phyloP scores from a whole-genome alignment of 1,140 invertebrate genomes.

The Bombus vancouverensis region DNA sequence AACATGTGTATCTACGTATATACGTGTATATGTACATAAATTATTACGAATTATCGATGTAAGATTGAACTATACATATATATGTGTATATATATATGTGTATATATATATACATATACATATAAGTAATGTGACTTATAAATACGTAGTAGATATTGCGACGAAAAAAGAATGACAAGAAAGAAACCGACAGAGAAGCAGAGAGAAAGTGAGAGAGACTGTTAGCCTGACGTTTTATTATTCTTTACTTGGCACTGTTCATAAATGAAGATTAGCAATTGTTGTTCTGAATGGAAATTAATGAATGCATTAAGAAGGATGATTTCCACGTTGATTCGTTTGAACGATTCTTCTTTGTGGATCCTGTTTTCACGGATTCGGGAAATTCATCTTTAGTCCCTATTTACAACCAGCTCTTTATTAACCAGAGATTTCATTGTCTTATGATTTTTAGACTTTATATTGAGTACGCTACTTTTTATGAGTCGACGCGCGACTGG shows the following conservation, averaged over 20 bases:
- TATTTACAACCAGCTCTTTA: neutral
- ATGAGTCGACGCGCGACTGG: neutral
- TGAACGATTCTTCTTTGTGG: neutral
- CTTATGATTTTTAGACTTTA: neutral
- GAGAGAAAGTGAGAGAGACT: constrained; percentile 28
- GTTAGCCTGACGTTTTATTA: constrained; percentile 18
- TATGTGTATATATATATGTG: neutral
- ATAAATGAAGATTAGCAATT: neutral
- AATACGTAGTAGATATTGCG: constrained; percentile 39
- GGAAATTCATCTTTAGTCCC: neutral
- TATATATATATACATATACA: constrained; percentile 40
- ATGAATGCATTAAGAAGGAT: neutral
- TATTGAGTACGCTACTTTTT: neutral
- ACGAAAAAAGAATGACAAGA: neutral
- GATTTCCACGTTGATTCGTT: constrained; percentile 1
- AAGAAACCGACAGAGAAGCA: constrained; percentile 16
- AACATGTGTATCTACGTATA: constrained; percentile 45
- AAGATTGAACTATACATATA: constrained; percentile 66
- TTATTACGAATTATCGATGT: constrained; percentile 75
- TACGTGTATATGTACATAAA: constrained; percentile 71
- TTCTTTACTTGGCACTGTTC: neutral
- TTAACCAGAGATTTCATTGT: neutral
- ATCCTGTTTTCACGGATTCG: neutral
- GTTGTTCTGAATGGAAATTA: constrained; percentile 2
- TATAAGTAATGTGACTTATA: constrained; percentile 52